Evolutionary conservation across 1,140 invertebrate species (phyloP), one percentile per base, ranked within the genome.

Genomic region (Drosophila sucinea): DNA sequence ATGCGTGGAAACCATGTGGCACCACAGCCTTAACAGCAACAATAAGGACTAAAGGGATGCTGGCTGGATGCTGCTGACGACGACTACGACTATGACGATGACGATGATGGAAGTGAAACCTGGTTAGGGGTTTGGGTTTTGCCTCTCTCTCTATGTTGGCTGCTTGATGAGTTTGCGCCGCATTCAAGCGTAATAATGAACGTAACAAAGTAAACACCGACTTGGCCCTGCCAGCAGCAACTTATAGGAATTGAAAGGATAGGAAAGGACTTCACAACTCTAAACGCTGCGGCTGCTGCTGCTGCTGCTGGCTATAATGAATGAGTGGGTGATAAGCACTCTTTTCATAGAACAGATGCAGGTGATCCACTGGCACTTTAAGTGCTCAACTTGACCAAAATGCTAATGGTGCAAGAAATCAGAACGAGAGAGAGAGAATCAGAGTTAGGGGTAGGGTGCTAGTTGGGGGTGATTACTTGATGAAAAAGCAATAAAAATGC

Each of bases 401-500:
- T 58, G 56, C 56, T 58, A 58, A 58, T 58, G 56, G 56, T 38
- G 33, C 38, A 40, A 27, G 35, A 61, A 51, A 51, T 51, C 40
- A 60, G 35, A 68, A 38, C 56, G 11, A 40, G 33, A n/a, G 30
- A 32, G n/a, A 32, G 7, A 3, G n/a, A 57, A 29, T 17, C 8
- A 25, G 23, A 25, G 44, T 51, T 23, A 25, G 8, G 32, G 44
- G 61, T 38, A 55, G 33, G 35, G 5, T 66, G 55, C 29, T 17
- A 63, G 44, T 23, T 7, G 3, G 35, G 60, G 73, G 4, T 38
- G 56, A 27, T 69, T 54, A 55, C 63, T 67, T 72, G 80, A 89
- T 89, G 74, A 89, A 89, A 58, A 90, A 90, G 85, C 85, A 89
- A 89, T 89, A 89, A 89, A 89, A 90, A 89, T 90, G 78, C 85